Evolutionary conservation across 2,888 invertebrate genomes (phyloP).

Genomic region (Lasioglossum villosulum): DNA sequence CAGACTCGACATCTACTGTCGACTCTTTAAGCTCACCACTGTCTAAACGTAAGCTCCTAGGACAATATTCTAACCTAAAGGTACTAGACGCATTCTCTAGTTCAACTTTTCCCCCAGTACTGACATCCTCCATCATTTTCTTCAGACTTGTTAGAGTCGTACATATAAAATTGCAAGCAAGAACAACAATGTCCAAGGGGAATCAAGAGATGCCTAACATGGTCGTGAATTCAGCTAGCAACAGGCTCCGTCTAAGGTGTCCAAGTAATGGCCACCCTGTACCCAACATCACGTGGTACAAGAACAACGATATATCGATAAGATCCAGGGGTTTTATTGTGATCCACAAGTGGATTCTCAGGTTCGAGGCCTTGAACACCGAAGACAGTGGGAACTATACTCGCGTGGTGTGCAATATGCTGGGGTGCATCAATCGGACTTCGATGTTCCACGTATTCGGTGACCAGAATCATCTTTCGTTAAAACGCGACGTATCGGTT

Average conservation of each 20-base stretch:
- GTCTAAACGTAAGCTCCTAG: neutral
- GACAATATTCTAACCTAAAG: neutral
- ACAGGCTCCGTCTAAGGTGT: constrained; percentile 90
- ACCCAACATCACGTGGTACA: constrained; percentile 95
- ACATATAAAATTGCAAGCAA: no score
- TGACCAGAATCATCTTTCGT: constrained; percentile 83
- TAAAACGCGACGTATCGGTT: neutral
- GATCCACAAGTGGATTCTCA: constrained; percentile 90
- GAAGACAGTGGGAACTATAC: constrained; percentile 95
- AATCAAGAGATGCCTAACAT: constrained; percentile 85
- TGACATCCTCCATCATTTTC: neutral
- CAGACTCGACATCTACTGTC: no score
- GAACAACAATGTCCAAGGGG: no score
- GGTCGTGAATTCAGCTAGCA: constrained; percentile 91
- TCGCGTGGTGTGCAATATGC: constrained; percentile 93
- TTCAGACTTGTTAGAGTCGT: no score
- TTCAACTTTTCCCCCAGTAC: neutral
- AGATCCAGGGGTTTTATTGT: constrained; percentile 88
- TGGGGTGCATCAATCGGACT: constrained; percentile 91
- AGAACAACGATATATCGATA: constrained; percentile 89
- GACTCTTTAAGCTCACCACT: neutral
- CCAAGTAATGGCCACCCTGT: constrained; percentile 89
- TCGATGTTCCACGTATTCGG: constrained; percentile 90
- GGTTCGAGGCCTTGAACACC: constrained; percentile 92
- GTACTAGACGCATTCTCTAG: neutral